A percentile compares a stretch with the other conserved stretches of the same genome.
These are phyloP conservation scores for Lucinisca nassula DNA, from an alignment of 2,888 invertebrate species.

Conservation along the genomic window DNA sequence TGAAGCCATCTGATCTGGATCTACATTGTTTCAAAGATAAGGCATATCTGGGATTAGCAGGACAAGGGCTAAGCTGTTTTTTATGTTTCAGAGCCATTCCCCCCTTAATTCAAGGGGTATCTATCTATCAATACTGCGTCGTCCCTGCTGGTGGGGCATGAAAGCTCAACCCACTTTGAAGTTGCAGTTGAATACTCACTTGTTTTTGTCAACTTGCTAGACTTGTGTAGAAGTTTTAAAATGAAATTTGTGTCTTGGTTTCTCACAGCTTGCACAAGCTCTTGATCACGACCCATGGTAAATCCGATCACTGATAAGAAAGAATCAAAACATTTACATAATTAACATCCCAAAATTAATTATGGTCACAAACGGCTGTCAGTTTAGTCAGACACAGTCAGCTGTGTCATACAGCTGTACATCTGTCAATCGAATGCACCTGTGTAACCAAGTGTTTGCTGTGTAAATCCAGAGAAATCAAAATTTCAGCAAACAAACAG, in stretches of 20 bases:
- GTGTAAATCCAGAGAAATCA: neutral
- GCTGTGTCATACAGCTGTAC: neutral
- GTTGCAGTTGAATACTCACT: conserved; percentile 73
- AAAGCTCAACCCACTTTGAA: too few relatives aligned
- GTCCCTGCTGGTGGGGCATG: too few relatives aligned
- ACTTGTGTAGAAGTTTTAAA: conserved; percentile 76
- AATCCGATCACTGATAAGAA: neutral
- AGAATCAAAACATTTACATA: neutral
- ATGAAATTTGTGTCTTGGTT: conserved; percentile 75
- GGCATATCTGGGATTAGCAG: too few relatives aligned
- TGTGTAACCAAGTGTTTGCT: neutral
- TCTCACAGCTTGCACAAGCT: conserved; percentile 82
- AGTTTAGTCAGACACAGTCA: neutral
- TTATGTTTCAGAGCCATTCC: too few relatives aligned
- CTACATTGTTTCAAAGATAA: too few relatives aligned
- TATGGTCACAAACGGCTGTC: neutral
- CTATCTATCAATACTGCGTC: too few relatives aligned
- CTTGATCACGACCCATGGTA: conserved; percentile 82
- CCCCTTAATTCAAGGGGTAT: too few relatives aligned
- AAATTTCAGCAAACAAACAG: neutral
- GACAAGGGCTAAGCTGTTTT: too few relatives aligned
- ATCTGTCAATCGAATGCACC: neutral
- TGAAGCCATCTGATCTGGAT: too few relatives aligned
- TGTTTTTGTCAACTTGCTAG: conserved; percentile 66
- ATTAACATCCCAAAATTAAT: neutral